Percentiles rank a stretch among this genome's conserved stretches.
These are phyloP conservation scores for Drosophila melanosoma DNA, from an alignment of 2,888 invertebrate genomes.

Conservation along the genomic window DNA sequence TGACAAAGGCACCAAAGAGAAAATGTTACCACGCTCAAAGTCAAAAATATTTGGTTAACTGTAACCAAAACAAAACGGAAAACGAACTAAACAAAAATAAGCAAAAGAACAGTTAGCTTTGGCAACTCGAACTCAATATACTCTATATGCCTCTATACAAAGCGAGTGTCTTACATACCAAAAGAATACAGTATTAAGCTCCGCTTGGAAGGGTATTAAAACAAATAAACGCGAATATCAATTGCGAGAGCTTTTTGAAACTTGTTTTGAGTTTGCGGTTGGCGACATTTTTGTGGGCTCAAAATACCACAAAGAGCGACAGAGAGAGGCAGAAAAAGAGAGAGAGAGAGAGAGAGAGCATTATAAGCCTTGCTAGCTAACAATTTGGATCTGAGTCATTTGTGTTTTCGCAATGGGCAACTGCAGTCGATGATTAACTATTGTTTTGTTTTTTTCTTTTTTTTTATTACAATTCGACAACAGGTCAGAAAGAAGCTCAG, in stretches of 20 bases:
- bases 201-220: slow-evolving; percentile 6
- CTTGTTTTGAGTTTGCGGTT: slow-evolving; percentile 60
- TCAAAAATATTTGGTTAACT: slow-evolving; percentile 63
- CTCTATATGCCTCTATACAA: neutral
- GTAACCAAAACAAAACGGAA: slow-evolving; percentile 54
- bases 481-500: slow-evolving; percentile 1
- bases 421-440: slow-evolving; percentile 47
- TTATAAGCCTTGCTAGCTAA: slow-evolving; percentile 37
- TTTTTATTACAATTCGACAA: slow-evolving; percentile 1
- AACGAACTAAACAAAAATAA: slow-evolving; percentile 11
- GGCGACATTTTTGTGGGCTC: slow-evolving; percentile 65
- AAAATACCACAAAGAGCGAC: slow-evolving; percentile 46
- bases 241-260: slow-evolving; percentile 48
- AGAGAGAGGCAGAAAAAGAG: neutral
- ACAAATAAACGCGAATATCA: slow-evolving; percentile 40
- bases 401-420: slow-evolving; percentile 57
- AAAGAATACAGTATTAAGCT: neutral
- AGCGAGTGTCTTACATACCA: neutral
- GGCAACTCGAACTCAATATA: neutral
- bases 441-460: neutral
- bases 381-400: slow-evolving; percentile 63
- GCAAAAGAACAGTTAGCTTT: neutral
- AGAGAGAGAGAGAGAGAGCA: slow-evolving; percentile 10
- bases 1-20: slow-evolving; percentile 37
- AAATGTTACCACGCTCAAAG: slow-evolving; percentile 42